phyloP scores from a whole-genome alignment of 2,888 invertebrate genomes.

The Trissolcus brochymenae region DNA sequence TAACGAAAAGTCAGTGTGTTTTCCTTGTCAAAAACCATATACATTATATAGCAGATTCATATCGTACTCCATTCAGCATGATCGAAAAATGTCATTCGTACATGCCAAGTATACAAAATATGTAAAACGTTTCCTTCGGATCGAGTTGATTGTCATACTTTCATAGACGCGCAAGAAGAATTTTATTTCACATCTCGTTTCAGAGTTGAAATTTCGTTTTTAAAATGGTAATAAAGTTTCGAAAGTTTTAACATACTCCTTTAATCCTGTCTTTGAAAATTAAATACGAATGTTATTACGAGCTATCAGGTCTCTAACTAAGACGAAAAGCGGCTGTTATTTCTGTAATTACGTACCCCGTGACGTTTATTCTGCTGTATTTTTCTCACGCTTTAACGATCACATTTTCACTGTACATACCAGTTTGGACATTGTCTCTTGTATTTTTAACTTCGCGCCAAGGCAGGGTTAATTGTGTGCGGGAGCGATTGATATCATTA shows the following conservation, averaged over 20 bases:
- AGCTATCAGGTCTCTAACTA: slow-evolving; percentile 7
- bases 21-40: slow-evolving; percentile 54
- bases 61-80: slow-evolving; percentile 47
- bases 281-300: background rate
- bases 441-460: slow-evolving; percentile 22
- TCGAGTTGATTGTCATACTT: slow-evolving; percentile 12
- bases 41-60: slow-evolving; percentile 48
- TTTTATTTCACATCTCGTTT: slow-evolving; percentile 15
- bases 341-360: slow-evolving; percentile 4
- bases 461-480: slow-evolving; percentile 9
- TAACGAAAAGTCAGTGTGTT: slow-evolving; percentile 51
- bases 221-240: background rate
- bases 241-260: slow-evolving; percentile 19
- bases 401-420: slow-evolving; percentile 25
- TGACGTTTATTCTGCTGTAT: slow-evolving; percentile 1
- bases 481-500: slow-evolving; percentile 27
- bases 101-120: slow-evolving; percentile 39
- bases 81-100: slow-evolving; percentile 42
- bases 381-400: slow-evolving; percentile 19
- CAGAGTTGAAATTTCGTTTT: background rate
- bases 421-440: slow-evolving; percentile 21
- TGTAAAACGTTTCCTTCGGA: slow-evolving; percentile 40
- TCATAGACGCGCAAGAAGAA: slow-evolving; percentile 11
- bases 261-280: slow-evolving; percentile 12
- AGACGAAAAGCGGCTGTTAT: slow-evolving; percentile 8